Evolutionary conservation across 2,888 invertebrate genomes (phyloP).

Genomic region (Euphydryas editha): DNA sequence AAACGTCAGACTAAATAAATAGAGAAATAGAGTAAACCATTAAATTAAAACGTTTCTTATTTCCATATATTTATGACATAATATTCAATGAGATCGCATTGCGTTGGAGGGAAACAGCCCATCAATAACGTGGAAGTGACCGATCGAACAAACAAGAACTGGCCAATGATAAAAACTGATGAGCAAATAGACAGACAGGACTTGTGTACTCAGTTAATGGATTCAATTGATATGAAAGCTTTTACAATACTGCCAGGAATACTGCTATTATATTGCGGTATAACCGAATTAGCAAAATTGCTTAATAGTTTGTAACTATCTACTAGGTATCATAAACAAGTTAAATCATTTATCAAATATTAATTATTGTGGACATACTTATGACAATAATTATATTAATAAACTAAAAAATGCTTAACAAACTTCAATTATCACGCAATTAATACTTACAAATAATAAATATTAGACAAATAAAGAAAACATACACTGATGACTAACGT

Average conservation of each 20-base stretch:
- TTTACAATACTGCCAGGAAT: constrained; percentile 76
- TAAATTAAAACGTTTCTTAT: constrained; percentile 43
- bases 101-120: constrained; percentile 67
- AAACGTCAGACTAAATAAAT: constrained; percentile 39
- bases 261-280: constrained; percentile 65
- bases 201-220: constrained; percentile 83
- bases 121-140: constrained; percentile 80
- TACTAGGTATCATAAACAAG: neutral
- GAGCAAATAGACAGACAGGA: constrained; percentile 80
- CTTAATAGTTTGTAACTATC: constrained; percentile 3
- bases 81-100: constrained; percentile 51
- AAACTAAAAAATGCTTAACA: no score
- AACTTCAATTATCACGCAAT: no score
- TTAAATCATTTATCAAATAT: neutral
- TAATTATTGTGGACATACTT: neutral
- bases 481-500: no score
- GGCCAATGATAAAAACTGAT: constrained; percentile 83
- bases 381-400: neutral
- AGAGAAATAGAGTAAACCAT: constrained; percentile 37
- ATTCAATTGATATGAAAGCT: constrained; percentile 84
- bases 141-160: constrained; percentile 80
- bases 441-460: no score
- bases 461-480: no score
- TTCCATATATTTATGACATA: constrained; percentile 41
- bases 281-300: constrained; percentile 62